phyloP scores from a whole-genome alignment of 2,888 invertebrate species.

The Hybos culiciformis region DNA sequence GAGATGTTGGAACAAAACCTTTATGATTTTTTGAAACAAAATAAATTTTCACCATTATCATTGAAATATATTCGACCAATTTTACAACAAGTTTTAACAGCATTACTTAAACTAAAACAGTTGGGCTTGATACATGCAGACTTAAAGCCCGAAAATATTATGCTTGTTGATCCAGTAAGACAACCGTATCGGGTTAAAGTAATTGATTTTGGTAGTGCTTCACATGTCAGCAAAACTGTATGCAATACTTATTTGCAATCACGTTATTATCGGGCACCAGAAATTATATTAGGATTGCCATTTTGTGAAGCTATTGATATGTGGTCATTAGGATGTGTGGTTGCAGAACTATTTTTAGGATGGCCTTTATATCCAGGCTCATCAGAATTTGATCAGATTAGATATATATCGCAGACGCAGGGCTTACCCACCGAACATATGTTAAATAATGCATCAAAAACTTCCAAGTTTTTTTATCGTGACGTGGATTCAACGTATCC shows the following conservation, averaged over 20 bases:
- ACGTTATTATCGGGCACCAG: conserved; percentile 94
- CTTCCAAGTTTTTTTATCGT: conserved; percentile 94
- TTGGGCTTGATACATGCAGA: conserved; percentile 98
- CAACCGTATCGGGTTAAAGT: conserved; percentile 98
- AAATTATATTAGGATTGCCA: conserved; percentile 92
- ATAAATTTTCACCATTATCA: conserved; percentile 97
- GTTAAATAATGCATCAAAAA: conserved; percentile 94
- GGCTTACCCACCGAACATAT: conserved; percentile 96
- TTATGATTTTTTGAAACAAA: conserved; percentile 99
- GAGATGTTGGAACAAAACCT: conserved; percentile 99
- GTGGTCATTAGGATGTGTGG: conserved; percentile 99
- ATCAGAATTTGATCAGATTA: conserved; percentile 96
- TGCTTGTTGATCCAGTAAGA: conserved; percentile 96
- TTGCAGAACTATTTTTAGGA: conserved; percentile 96
- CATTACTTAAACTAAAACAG: conserved; percentile 62
- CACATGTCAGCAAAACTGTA: conserved; percentile 98
- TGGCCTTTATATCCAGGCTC: conserved; percentile 99
- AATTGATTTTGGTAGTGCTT: conserved; percentile 99
- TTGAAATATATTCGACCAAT: conserved; percentile 98
- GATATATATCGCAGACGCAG: conserved; percentile 90
- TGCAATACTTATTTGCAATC: conserved; percentile 99
- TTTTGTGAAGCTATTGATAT: conserved; percentile 99
- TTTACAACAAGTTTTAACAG: conserved; percentile 77
- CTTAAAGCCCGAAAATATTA: conserved; percentile 99
- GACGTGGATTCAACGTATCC: conserved; percentile 87